Evolutionary conservation across 2,888 invertebrate species (phyloP), one percentile per base, ranked within the genome.

Genomic region (Phyto melanocephala): DNA sequence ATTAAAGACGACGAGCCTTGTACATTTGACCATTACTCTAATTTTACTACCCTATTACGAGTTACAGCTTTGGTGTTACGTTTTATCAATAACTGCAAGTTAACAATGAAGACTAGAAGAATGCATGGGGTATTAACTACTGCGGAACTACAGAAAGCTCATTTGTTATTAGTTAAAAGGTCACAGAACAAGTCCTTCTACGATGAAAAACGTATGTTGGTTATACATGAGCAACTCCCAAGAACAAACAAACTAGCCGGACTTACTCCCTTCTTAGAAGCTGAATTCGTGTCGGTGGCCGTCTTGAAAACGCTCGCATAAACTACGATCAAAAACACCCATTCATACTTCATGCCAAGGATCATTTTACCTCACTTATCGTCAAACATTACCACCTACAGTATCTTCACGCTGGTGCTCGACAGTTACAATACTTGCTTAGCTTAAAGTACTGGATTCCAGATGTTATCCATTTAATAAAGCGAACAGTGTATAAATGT

Each of bases 361-460:
- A 50, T 50, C 50, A 10, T 20, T 50, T 50, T 20, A 10, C 22
- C 20, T 50, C 50, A 20, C 50, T 50, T 50, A 40, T 40, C 40
- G 40, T 40, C 10, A 40, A 13, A 8, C 40, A 40, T 40, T 40
- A 40, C 13, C 40, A 50, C 20, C 47, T 20, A 50, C 47, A 58
- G 35, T 3, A 63, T 17, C 42, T 45, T 52, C 67, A 67, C n/a
- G 52, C 50, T 11, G 35, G 52, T 3, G 11, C 35, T 10, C 20
- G 68, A 10, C 54, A 68, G 10, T 35, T 67, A 40, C 52, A 67
- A 20, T 52, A 52, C 22, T 20, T 67, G n/a, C 10, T 52, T 1
- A 35, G 37, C 13, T 20, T 52, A 22, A 67, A 52, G 47, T 65
- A 76, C 65, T 67, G 52, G 20, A 37, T 62, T 72, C 40, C 75